Percentiles rank a stretch among this genome's conserved stretches.
phyloP scores from a whole-genome alignment of 37 sponge, comb jelly and placozoan species.

The Axinella damicornis region DNA sequence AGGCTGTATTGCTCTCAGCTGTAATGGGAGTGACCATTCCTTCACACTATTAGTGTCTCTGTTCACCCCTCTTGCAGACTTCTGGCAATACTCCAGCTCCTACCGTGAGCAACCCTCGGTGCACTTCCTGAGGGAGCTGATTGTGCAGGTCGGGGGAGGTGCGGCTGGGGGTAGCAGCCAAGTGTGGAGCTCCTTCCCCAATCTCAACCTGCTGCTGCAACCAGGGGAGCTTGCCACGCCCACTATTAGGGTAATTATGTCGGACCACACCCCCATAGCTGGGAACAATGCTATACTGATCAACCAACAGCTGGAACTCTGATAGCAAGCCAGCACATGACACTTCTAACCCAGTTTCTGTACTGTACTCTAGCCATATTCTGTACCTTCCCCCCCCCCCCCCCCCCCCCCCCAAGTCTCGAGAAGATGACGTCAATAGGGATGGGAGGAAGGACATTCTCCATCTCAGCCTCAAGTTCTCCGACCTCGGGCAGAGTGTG shows the following conservation, averaged over 20 bases:
- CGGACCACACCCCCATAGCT: too few species aligned
- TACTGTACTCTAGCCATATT: too few species aligned
- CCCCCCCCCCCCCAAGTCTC: slow-evolving; percentile 36
- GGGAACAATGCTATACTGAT: too few species aligned
- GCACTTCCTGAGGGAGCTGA: slow-evolving; percentile 59
- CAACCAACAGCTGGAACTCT: too few species aligned
- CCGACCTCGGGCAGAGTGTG: slow-evolving; percentile 37
- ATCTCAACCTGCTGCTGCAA: slow-evolving; percentile 50
- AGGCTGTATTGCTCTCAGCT: too few species aligned
- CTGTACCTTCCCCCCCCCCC: background rate
- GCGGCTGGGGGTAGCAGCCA: slow-evolving; percentile 12
- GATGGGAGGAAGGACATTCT: slow-evolving; percentile 84
- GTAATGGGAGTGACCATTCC: too few species aligned
- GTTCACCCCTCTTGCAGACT: slow-evolving; percentile 54
- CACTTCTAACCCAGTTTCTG: too few species aligned
- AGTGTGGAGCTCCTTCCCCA: slow-evolving; percentile 76
- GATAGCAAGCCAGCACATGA: too few species aligned
- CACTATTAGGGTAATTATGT: slow-evolving; percentile 28
- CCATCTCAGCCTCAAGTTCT: slow-evolving; percentile 61
- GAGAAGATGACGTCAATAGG: slow-evolving; percentile 73
- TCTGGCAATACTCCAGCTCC: slow-evolving; percentile 86
- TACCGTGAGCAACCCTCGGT: slow-evolving; percentile 89
- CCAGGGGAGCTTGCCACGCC: slow-evolving; percentile 42
- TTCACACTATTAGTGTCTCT: too few species aligned
- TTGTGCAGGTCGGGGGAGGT: slow-evolving; percentile 58